Evolutionary conservation across 2,797 vertebrate genomes (phyloP).

Genomic region (Scarus forsteni): DNA sequence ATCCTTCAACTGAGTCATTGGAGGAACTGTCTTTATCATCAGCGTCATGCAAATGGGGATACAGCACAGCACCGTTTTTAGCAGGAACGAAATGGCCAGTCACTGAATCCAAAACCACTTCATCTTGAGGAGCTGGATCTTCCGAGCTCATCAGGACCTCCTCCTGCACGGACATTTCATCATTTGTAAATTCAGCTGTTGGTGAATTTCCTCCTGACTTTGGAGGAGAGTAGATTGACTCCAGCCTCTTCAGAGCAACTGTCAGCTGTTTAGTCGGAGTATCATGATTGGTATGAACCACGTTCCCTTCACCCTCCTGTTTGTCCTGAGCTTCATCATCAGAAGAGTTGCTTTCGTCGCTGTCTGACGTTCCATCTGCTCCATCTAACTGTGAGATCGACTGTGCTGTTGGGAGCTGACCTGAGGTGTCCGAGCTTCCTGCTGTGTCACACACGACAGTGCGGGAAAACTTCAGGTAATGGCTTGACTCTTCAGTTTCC

Average conservation of each 20-base stretch:
- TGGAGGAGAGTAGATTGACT: constrained; percentile 48
- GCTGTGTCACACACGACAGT: constrained; percentile 83
- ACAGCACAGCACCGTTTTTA: constrained; percentile 26
- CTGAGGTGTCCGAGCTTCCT: constrained; percentile 54
- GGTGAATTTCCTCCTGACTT: constrained; percentile 23
- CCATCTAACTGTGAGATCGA: constrained; percentile 91
- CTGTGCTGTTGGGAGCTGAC: constrained; percentile 61
- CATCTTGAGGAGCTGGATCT: constrained; percentile 18
- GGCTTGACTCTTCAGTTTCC: constrained; percentile 82
- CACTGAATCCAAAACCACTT: constrained; percentile 69
- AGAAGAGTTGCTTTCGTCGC: constrained; percentile 78
- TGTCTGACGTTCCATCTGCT: constrained; percentile 90
- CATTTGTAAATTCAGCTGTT: constrained; percentile 38
- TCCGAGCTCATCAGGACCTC: constrained; percentile 58
- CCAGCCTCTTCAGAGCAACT: constrained; percentile 62
- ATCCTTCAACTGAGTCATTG: constrained; percentile 53
- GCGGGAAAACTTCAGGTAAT: constrained; percentile 86
- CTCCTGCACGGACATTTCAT: constrained; percentile 58
- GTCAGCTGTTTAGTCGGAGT: constrained; percentile 70
- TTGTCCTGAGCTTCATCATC: constrained; percentile 51
- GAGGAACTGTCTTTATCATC: constrained; percentile 55
- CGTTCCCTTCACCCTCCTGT: constrained; percentile 4
- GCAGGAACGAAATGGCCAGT: constrained; percentile 71
- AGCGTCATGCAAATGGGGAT: neutral
- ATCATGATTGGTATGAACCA: constrained; percentile 26